A percentile compares a stretch with the other conserved stretches of the same genome.
Conservation (phyloP, 37 sponge, comb jelly and placozoan genomes). For the Dysidea cf. avara region DNA sequence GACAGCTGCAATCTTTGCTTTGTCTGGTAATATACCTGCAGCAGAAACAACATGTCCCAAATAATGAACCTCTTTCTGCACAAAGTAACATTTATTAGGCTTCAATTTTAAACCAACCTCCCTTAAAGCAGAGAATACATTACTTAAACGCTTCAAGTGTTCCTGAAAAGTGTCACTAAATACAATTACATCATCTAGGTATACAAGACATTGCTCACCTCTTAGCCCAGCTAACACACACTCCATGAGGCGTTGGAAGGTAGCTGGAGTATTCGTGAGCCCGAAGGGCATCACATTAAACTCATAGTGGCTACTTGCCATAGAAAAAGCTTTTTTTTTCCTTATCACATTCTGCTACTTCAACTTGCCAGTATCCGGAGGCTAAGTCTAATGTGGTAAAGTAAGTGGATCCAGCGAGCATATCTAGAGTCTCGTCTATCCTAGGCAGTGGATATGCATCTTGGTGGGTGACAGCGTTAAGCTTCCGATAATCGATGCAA, state of each 20-base stretch:
- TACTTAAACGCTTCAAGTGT: conserved; percentile 7
- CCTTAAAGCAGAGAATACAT: conserved; percentile 5
- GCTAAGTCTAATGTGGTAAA: too few species aligned
- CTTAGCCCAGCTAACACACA: conserved; percentile 36
- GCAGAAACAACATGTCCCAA: conserved; percentile 33
- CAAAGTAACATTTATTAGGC: too few species aligned
- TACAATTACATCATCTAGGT: conserved; percentile 53
- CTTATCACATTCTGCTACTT: neutral
- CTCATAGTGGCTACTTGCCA: conserved; percentile 13
- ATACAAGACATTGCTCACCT: conserved; percentile 23
- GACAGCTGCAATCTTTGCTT: conserved; percentile 19
- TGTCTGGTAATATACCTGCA: conserved; percentile 19
- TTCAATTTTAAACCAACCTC: conserved; percentile 16
- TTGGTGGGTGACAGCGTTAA: too few species aligned
- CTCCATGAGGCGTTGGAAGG: too few species aligned
- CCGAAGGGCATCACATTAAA: too few species aligned
- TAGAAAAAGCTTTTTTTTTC: conserved; percentile 32
- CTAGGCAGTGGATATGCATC: too few species aligned
- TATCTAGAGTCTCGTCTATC: too few species aligned
- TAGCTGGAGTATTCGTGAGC: too few species aligned
- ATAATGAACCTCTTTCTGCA: conserved; percentile 18
- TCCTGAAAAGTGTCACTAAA: conserved; percentile 20
- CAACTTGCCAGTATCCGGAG: too few species aligned
- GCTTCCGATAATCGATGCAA: conserved; percentile 12
- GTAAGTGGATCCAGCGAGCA: conserved; percentile 10